Conservation (phyloP, 2,888 invertebrate genomes). For the Caenorhabditis sp. region DNA sequence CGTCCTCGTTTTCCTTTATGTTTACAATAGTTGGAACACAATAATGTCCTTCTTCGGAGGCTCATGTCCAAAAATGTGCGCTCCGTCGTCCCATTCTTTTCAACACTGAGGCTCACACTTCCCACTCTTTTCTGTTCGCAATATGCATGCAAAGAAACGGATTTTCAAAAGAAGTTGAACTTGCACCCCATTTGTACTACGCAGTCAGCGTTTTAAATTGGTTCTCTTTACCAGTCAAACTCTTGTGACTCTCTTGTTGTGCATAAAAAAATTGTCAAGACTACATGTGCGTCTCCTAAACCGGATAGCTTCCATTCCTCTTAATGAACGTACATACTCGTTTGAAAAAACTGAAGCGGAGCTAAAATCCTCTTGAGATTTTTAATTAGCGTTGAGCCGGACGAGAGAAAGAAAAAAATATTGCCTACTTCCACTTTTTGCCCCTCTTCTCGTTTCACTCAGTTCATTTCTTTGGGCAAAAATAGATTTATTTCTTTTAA, state of each 20-base stretch:
- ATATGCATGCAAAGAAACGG: neutral
- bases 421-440: slow-evolving; percentile 7
- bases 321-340: slow-evolving; percentile 43
- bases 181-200: slow-evolving; percentile 14
- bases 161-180: neutral
- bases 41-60: slow-evolving; percentile 29
- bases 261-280: too few species aligned
- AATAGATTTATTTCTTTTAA: too few species aligned
- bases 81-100: slow-evolving; percentile 25
- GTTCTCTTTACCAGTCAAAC: too few species aligned
- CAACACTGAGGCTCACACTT: neutral
- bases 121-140: neutral
- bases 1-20: slow-evolving; percentile 25
- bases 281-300: too few species aligned
- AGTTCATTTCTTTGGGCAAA: neutral
- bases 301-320: slow-evolving; percentile 37
- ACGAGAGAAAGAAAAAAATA: slow-evolving; percentile 7
- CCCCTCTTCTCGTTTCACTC: neutral
- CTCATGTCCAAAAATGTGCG: slow-evolving; percentile 55
- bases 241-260: too few species aligned
- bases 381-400: slow-evolving; percentile 45
- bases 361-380: slow-evolving; percentile 48
- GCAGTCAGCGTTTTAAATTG: neutral
- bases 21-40: slow-evolving; percentile 58
- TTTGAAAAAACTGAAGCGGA: neutral